phyloP scores from a whole-genome alignment of 2,888 invertebrate species.

The Standfussiana lucernea region DNA sequence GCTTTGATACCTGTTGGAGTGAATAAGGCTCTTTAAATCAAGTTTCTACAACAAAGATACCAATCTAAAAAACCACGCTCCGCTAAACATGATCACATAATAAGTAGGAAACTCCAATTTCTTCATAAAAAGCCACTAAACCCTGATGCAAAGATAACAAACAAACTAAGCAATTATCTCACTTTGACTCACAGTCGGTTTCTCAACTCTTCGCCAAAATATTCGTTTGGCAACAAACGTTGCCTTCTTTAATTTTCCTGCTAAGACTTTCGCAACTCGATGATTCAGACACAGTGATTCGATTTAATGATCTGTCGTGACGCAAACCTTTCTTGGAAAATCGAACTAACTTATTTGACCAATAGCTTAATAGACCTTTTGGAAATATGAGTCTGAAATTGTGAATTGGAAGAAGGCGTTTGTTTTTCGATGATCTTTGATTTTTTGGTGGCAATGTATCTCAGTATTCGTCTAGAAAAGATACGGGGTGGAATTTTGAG shows the following conservation, averaged over 20 bases:
- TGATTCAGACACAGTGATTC: constrained; percentile 77
- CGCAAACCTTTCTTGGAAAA: constrained; percentile 61
- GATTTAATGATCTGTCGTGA: constrained; percentile 52
- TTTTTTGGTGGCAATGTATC: background rate
- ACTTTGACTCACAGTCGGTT: constrained; percentile 74
- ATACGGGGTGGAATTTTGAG: no score
- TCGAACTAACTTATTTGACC: constrained; percentile 11
- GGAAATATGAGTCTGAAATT: constrained; percentile 13
- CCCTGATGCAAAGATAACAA: constrained; percentile 31
- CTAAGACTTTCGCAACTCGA: constrained; percentile 79
- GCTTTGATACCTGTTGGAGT: background rate
- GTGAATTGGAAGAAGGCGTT: background rate
- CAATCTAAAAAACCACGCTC: background rate
- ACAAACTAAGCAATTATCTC: constrained; percentile 58
- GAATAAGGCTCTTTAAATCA: background rate
- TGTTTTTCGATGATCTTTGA: constrained; percentile 15
- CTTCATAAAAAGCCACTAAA: background rate
- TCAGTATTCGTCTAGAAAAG: background rate
- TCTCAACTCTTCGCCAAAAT: constrained; percentile 73
- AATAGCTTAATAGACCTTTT: constrained; percentile 21
- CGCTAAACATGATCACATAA: background rate
- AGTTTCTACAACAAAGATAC: background rate
- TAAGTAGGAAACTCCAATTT: background rate
- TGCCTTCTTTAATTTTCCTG: constrained; percentile 81
- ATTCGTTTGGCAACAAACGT: constrained; percentile 65